A percentile compares a stretch with the other conserved stretches of the same genome.
Evolutionary conservation across 2,888 invertebrate species (phyloP).

Genomic region (Cephus runcator): DNA sequence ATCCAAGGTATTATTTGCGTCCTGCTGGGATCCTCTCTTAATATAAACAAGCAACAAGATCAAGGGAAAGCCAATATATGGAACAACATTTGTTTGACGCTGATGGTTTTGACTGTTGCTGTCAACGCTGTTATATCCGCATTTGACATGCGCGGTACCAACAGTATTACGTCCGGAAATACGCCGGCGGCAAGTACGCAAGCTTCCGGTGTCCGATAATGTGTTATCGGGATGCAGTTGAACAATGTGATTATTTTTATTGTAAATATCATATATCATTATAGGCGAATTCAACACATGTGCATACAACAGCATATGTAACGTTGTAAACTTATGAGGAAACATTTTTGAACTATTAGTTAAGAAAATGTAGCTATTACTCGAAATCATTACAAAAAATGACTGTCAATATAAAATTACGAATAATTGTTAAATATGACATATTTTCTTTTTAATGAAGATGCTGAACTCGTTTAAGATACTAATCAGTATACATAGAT

Average conservation of each 20-base stretch:
- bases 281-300: neutral
- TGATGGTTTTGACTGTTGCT: conserved; percentile 72
- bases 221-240: neutral
- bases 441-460: neutral
- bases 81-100: conserved; percentile 71
- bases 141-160: conserved; percentile 67
- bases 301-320: too few species aligned
- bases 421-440: too few species aligned
- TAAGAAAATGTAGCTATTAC: too few species aligned
- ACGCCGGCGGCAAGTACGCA: conserved; percentile 6
- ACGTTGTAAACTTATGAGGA: too few species aligned
- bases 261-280: neutral
- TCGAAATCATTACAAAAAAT: too few species aligned
- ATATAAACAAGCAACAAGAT: conserved; percentile 73
- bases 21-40: conserved; percentile 70
- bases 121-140: conserved; percentile 73
- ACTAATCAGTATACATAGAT: neutral
- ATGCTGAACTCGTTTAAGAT: neutral
- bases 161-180: neutral
- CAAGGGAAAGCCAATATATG: conserved; percentile 71
- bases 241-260: neutral
- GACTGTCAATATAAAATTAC: too few species aligned
- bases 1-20: conserved; percentile 72
- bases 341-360: too few species aligned
- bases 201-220: conserved; percentile 19